Base-by-base conservation (phyloP, 1,140 invertebrate species). In the Steinernema khuongi region DNA sequence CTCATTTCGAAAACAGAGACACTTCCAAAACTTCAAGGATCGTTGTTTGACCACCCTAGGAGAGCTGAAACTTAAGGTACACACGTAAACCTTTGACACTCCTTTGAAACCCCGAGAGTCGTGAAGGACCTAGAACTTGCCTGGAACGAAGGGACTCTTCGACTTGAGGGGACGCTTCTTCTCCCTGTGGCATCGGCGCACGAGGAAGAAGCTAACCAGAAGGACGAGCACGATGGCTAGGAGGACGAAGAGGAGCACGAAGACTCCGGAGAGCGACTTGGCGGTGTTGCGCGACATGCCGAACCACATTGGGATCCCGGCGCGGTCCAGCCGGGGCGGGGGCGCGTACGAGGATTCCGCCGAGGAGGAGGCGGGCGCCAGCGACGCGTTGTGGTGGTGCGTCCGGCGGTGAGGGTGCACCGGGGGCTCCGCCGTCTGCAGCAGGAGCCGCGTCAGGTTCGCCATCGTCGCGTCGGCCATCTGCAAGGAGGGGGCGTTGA, bases 251-350 rank as follows among this genome's bases (percentile, higher is more conserved):
- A 60, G 50, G 26, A 60, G 50, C 7, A 60, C 50, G 50, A 60
- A 60, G 26, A 60, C 50, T 14, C 50, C 50, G 50, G 50, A 60
- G 50, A 60, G 50, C 50, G 50, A 60, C 50, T 60, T 60, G 50
- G 50, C 50, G 50, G 50, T 60, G 50, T 60, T 14, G 14, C 50
- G 14, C 14, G 50, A 60, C 50, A 60, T 60, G 50, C 50, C 50
- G 50, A 60, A 60, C 50, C 50, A 60, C 50, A 60, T 7, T 26
- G 50, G 50, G 26, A 60, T 60, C 50, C 50, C 50, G 14, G 14
- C 50, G 4, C 50, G 50, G 26, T 60, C 50, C 7, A 60, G 4
- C 14, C 50, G 50, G 26, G 50, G 50, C 50, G 50, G 50, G 19
- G 50, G 50, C 7, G 4, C 50, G 50, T 60, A 60, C 14, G 50